phyloP scores from a whole-genome alignment of 1,140 invertebrate genomes.

The Heliconius hermathena region DNA sequence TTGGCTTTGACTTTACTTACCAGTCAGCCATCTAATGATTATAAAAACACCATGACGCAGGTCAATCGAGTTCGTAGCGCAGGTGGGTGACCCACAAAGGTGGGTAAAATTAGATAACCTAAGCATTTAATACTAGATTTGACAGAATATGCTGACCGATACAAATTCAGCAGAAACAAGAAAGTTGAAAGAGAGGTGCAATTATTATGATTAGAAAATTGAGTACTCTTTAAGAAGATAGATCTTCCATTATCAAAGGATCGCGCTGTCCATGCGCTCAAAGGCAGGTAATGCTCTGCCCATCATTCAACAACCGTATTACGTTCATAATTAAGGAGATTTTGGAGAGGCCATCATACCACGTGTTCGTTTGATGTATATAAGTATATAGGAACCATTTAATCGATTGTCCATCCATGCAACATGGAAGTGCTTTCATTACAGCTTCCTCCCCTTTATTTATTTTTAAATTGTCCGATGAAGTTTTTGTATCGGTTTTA shows the following conservation, averaged over 20 bases:
- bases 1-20: neutral
- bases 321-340: neutral
- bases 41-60: neutral
- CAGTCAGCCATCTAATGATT: neutral
- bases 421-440: slow-evolving; percentile 71
- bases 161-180: no score
- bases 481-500: slow-evolving; percentile 53
- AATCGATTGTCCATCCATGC: slow-evolving; percentile 71
- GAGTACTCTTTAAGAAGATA: neutral
- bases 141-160: no score
- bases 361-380: slow-evolving; percentile 50
- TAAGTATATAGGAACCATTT: slow-evolving; percentile 51
- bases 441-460: slow-evolving; percentile 72
- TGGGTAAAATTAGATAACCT: no score
- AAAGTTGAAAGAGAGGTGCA: neutral
- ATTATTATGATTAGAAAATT: neutral
- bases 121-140: no score
- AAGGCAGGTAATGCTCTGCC: neutral
- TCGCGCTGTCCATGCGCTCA: neutral
- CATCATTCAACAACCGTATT: slow-evolving; percentile 16
- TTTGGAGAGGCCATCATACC: slow-evolving; percentile 2
- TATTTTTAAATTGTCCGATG: slow-evolving; percentile 70
- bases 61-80: neutral
- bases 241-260: neutral
- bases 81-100: no score